A percentile compares a stretch with the other conserved stretches of the same genome.
phyloP scores from a whole-genome alignment of 2,797 vertebrate genomes.

The Diceros bicornis region DNA sequence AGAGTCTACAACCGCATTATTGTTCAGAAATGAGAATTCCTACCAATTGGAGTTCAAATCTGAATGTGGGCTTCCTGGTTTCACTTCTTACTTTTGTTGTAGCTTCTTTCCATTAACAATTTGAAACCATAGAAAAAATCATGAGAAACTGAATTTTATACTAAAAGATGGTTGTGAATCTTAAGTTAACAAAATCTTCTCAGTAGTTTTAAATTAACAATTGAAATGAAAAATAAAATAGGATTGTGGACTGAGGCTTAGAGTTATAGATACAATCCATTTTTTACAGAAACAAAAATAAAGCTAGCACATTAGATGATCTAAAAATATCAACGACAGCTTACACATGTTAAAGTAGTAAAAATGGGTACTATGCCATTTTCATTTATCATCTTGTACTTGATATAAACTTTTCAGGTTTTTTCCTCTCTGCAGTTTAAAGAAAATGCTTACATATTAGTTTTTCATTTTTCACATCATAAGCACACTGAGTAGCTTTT shows the following conservation, averaged over 20 bases:
- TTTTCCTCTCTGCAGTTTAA: background rate
- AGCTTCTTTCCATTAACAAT: background rate
- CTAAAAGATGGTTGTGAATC: background rate
- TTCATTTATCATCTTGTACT: background rate
- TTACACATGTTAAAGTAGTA: conserved; percentile 1
- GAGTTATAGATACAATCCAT: background rate
- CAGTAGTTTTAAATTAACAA: background rate
- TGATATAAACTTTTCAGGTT: background rate
- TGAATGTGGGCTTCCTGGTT: background rate
- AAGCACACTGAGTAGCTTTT: background rate
- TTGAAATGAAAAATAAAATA: conserved; percentile 11
- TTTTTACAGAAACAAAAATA: conserved; percentile 30
- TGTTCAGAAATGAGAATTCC: background rate
- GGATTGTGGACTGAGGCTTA: background rate
- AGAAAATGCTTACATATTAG: background rate
- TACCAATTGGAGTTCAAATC: background rate
- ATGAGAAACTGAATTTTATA: background rate
- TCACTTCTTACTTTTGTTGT: conserved; percentile 24
- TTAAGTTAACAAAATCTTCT: conserved; percentile 10
- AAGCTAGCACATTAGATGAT: background rate
- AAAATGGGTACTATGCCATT: background rate
- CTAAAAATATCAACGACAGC: conserved; percentile 1
- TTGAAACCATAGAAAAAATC: background rate
- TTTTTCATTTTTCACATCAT: conserved; percentile 28
- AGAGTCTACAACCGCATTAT: background rate